Conservation (phyloP, 2,797 vertebrate species). For the Pantherophis vulpinus region DNA sequence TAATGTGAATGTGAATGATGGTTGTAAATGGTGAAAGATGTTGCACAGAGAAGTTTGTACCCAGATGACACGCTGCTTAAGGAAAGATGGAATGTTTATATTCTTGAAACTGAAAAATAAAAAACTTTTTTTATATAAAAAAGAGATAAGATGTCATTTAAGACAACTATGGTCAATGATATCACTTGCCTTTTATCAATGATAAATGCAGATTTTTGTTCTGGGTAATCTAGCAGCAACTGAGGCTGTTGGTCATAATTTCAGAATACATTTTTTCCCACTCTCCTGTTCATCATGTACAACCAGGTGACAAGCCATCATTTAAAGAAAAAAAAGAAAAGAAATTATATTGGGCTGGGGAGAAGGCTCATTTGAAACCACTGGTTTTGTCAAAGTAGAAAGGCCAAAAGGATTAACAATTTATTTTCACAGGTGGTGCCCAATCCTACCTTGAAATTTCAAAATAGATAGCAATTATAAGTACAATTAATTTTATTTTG, state of each 20-base stretch:
- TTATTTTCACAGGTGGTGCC: background rate
- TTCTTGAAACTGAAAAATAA: too few relatives aligned
- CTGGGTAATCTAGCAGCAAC: conserved; percentile 40
- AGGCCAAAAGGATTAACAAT: conserved; percentile 19
- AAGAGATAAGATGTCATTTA: conserved; percentile 1
- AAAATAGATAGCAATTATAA: background rate
- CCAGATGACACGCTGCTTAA: too few relatives aligned
- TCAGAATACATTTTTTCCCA: conserved; percentile 14
- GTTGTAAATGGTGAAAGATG: too few relatives aligned
- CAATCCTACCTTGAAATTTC: background rate
- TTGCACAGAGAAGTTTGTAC: too few relatives aligned
- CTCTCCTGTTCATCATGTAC: conserved; percentile 11
- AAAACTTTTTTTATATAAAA: too few relatives aligned
- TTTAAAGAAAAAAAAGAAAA: conserved; percentile 39
- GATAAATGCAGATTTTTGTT: conserved; percentile 47
- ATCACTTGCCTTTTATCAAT: conserved; percentile 32
- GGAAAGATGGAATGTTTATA: too few relatives aligned
- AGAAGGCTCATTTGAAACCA: conserved; percentile 17
- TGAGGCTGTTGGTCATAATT: conserved; percentile 43
- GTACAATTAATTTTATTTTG: background rate
- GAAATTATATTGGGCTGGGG: background rate
- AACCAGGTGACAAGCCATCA: conserved; percentile 33
- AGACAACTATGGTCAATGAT: background rate
- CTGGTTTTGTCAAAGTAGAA: conserved; percentile 25
- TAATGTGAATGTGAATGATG: too few relatives aligned